These are phyloP conservation scores for Mizuhopecten yessoensis DNA, from an alignment of 1,140 invertebrate genomes.

Conservation along the genomic window DNA sequence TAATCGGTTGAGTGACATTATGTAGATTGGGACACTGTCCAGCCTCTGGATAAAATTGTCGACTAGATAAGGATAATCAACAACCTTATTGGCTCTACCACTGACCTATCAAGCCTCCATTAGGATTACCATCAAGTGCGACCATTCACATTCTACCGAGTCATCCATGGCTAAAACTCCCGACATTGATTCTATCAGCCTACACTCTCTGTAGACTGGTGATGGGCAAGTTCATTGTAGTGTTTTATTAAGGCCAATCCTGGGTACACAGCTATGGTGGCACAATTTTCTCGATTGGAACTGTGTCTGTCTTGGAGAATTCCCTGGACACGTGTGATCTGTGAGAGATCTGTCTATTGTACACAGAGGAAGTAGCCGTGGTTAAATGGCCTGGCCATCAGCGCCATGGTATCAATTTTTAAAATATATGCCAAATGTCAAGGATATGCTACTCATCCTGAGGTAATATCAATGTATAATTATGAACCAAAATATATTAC, in stretches of 20 bases:
- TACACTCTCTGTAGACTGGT: not conserved
- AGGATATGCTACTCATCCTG: not conserved
- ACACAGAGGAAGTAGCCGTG: not conserved
- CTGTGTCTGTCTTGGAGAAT: not conserved
- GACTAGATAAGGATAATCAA: conserved; percentile 18
- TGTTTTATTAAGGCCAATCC: conserved; percentile 27
- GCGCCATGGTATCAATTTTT: not conserved
- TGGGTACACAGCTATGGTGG: conserved; percentile 22
- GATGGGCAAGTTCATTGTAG: conserved; percentile 3
- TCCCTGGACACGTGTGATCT: not conserved
- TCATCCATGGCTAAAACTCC: conserved; percentile 16
- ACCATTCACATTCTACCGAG: not conserved
- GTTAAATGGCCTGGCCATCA: not conserved
- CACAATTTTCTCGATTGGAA: conserved; percentile 19
- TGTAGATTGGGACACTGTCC: not conserved
- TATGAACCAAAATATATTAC: not conserved
- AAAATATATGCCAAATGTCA: not conserved
- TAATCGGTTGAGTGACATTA: not conserved
- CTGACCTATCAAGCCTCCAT: conserved; percentile 21
- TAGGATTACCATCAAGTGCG: not conserved
- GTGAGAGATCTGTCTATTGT: not conserved
- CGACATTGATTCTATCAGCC: not conserved
- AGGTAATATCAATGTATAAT: not conserved
- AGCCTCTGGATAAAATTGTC: not conserved
- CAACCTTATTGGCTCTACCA: not conserved